A percentile compares a stretch with the other conserved stretches of the same genome.
These are phyloP conservation scores for Chrysotoxum bicinctum DNA, from an alignment of 2,888 invertebrate genomes.

Conservation along the genomic window DNA sequence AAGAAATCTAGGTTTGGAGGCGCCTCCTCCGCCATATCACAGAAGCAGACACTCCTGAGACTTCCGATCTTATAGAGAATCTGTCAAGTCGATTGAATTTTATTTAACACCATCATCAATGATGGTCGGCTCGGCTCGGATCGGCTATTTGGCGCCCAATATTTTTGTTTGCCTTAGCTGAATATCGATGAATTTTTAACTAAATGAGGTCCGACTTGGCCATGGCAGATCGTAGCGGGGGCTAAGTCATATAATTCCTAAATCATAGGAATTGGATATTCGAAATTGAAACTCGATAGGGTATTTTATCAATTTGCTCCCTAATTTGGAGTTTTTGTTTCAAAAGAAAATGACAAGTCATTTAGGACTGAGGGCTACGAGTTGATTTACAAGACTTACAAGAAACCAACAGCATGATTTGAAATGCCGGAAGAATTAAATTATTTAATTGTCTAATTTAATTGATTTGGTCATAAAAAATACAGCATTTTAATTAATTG, in stretches of 20 bases:
- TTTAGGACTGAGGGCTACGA: neutral
- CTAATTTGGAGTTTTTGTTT: slow-evolving; percentile 41
- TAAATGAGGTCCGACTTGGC: neutral
- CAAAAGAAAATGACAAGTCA: neutral
- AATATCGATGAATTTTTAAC: slow-evolving; percentile 30
- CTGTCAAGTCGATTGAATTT: slow-evolving; percentile 59
- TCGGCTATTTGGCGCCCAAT: slow-evolving; percentile 3
- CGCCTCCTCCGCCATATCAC: slow-evolving; percentile 26
- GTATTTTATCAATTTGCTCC: slow-evolving; percentile 49
- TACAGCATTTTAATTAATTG: slow-evolving; percentile 1
- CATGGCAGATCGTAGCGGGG: slow-evolving; percentile 46
- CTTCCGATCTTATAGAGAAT: slow-evolving; percentile 53
- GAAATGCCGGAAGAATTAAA: neutral
- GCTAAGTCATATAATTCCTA: neutral
- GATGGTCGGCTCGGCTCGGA: neutral
- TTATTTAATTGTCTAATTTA: slow-evolving; percentile 37
- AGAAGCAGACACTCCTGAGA: slow-evolving; percentile 28
- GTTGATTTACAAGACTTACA: neutral
- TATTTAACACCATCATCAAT: slow-evolving; percentile 50
- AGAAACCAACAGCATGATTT: neutral
- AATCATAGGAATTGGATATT: too few species aligned
- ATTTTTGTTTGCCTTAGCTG: neutral
- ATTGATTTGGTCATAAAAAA: slow-evolving; percentile 34
- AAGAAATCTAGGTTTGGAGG: slow-evolving; percentile 18
- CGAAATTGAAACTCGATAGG: slow-evolving; percentile 39